Evolutionary conservation across 2,113 vertebrate species (phyloP), one percentile per base, ranked within the genome.

Genomic region (Myrmophylax atrothorax): DNA sequence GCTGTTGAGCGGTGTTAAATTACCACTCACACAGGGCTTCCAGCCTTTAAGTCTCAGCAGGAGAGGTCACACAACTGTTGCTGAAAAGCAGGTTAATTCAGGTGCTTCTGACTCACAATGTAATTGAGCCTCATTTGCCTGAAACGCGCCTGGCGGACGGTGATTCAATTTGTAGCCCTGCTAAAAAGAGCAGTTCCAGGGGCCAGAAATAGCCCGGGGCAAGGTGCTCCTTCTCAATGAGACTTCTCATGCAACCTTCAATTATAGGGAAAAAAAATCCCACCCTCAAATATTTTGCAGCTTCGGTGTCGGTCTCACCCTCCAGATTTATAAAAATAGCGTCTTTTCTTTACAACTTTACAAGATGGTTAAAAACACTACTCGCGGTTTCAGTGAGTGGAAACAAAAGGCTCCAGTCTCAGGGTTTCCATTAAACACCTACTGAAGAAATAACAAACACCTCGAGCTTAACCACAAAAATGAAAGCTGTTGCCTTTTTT

Each of bases 71-170:
- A 49, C 42, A 85, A 94, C 55, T 53, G 35, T 86, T 96, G 94
- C 85, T 96, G 68, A 94, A 97, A 96, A 96, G 84, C 91, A 95
- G 85, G 90, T 95, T 96, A 94, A 94, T 96, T 95, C 92, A 92
- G 82, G 90, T 85, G 63, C 24, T 29, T 86, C 93, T 97, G 93
- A 97, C 87, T 96, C 93, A 95, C 68, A 89, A 66, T 14, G 60
- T 90, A 96, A 96, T 91, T 81, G 88, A 96, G 64, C 69, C 80
- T 89, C 49, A 78, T 79, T 93, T 82, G 68, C 88, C 90, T 70
- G 77, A 95, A 96, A 92, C 63, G 72, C 72, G 81, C 62, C 90
- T 42, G 58, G 56, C 64, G 86, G 44, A 29, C 6, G 3, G 59
- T 81, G 92, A 97, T 94, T 96, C 87, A 93, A 86, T 95, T 94